Evolutionary conservation across 2,888 invertebrate genomes (phyloP).

Genomic region (Unio pictorum): DNA sequence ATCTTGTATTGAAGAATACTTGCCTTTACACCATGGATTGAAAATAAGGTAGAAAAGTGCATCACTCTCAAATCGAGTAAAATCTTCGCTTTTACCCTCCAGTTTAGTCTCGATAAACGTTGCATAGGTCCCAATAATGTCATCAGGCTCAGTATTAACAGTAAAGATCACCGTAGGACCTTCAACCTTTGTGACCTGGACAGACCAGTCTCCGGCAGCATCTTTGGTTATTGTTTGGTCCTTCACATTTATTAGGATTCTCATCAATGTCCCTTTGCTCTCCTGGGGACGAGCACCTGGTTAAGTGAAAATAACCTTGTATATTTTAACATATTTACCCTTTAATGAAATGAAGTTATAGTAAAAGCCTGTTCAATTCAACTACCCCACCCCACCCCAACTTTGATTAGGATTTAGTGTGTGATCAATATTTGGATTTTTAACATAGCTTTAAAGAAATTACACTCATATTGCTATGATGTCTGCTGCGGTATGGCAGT

Average conservation of each 20-base stretch:
- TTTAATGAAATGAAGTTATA: too few species aligned
- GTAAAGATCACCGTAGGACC: conserved; percentile 26
- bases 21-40: conserved; percentile 92
- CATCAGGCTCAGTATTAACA: conserved; percentile 43
- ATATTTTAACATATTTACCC: not conserved
- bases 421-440: too few species aligned
- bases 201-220: conserved; percentile 27
- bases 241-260: conserved; percentile 30
- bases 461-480: too few species aligned
- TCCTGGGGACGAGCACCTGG: conserved; percentile 57
- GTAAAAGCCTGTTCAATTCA: too few species aligned
- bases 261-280: conserved; percentile 57
- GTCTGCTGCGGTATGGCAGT: too few species aligned
- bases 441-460: too few species aligned
- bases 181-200: conserved; percentile 12
- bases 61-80: conserved; percentile 41
- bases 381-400: too few species aligned
- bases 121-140: conserved; percentile 55
- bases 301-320: not conserved
- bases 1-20: conserved; percentile 4
- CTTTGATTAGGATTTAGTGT: too few species aligned
- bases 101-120: conserved; percentile 52
- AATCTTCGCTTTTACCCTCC: conserved; percentile 26
- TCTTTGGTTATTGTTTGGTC: conserved; percentile 1
- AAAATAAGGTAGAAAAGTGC: conserved; percentile 85